Conservation (phyloP, 2,888 invertebrate species). For the Rotaria magnacalcarata region DNA sequence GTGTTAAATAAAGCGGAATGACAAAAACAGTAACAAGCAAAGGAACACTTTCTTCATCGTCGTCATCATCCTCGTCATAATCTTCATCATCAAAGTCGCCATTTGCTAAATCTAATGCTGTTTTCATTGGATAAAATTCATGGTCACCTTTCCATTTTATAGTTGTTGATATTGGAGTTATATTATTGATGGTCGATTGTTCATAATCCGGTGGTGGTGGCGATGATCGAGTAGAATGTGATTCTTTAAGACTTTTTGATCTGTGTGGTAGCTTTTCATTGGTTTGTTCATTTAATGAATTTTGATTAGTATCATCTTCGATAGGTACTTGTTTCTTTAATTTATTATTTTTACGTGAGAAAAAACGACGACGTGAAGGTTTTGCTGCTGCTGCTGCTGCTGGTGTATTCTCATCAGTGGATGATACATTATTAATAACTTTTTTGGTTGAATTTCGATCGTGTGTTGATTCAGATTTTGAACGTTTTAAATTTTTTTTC, state of each 20-base stretch:
- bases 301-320: background rate
- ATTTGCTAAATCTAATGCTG: background rate
- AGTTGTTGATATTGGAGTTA: background rate
- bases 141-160: background rate
- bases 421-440: background rate
- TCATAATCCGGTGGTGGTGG: constrained; percentile 2
- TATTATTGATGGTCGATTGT: background rate
- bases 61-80: constrained; percentile 12
- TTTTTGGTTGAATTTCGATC: background rate
- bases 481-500: constrained; percentile 3
- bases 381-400: background rate
- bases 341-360: background rate
- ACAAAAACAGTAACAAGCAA: constrained; percentile 41
- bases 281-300: background rate
- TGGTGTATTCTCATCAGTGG: background rate
- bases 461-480: constrained; percentile 18
- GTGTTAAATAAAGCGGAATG: constrained; percentile 43
- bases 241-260: constrained; percentile 3
- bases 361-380: background rate
- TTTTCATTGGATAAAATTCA: background rate
- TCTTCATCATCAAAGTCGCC: background rate
- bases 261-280: background rate
- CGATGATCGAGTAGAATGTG: background rate
- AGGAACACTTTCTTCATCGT: constrained; percentile 39
- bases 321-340: background rate